These are phyloP conservation scores for Apodemia mormo DNA, from an alignment of 2,888 invertebrate genomes.

Conservation along the genomic window DNA sequence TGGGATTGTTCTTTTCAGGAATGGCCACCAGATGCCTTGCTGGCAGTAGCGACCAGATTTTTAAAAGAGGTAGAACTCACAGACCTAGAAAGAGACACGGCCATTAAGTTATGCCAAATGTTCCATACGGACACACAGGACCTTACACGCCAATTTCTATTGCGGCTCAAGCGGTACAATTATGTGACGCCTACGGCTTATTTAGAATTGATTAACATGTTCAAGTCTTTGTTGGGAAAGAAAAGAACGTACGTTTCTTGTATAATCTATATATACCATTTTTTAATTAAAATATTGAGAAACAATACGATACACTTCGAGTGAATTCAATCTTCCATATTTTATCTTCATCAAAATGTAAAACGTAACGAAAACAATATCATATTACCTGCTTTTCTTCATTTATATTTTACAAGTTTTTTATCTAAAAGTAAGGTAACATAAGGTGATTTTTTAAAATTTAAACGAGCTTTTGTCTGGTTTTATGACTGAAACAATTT, in stretches of 20 bases:
- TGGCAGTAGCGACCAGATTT: constrained; percentile 93
- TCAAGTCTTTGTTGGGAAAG: constrained; percentile 88
- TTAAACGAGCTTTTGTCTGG: no score
- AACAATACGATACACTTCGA: no score
- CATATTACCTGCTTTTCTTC: no score
- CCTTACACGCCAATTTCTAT: constrained; percentile 84
- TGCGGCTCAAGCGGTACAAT: constrained; percentile 86
- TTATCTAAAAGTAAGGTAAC: no score
- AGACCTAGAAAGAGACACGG: constrained; percentile 86
- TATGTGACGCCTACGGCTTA: constrained; percentile 98
- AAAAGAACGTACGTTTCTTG: constrained; percentile 79
- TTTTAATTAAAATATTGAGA: no score
- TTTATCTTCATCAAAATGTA: no score
- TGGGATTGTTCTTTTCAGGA: constrained; percentile 69
- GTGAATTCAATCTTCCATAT: no score
- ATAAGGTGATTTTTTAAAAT: no score
- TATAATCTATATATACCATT: no score
- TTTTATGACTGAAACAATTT: no score
- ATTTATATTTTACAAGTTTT: no score
- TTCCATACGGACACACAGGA: constrained; percentile 93
- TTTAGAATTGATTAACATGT: constrained; percentile 94
- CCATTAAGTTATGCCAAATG: constrained; percentile 93
- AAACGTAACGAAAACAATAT: no score
- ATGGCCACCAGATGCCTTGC: constrained; percentile 96
- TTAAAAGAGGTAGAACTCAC: constrained; percentile 90